Conservation (phyloP, 2,113 vertebrate genomes). For the Heterocephalus glaber region DNA sequence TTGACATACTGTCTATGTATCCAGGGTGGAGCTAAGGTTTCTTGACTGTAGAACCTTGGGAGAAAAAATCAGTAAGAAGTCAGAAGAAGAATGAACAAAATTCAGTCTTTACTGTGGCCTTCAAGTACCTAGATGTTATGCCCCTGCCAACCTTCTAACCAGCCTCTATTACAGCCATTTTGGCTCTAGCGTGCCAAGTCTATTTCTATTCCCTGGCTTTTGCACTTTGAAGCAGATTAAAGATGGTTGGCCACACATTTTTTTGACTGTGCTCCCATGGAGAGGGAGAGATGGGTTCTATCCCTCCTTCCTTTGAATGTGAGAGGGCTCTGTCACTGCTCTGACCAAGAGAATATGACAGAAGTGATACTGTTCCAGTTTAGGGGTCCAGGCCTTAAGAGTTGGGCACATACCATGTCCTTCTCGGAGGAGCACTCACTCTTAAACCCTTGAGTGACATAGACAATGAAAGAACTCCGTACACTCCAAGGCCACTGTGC, state of each 20-base stretch:
- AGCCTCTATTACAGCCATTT: neutral
- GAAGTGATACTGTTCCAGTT: neutral
- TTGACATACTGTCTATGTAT: slow-evolving; percentile 41
- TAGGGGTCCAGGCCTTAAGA: neutral
- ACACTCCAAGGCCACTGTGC: neutral
- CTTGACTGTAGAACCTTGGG: neutral
- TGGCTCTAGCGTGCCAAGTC: neutral
- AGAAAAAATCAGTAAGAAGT: neutral
- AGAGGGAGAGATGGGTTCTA: neutral
- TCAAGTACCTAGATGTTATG: neutral
- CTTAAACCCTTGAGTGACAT: neutral
- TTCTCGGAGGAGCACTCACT: neutral
- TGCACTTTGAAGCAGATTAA: slow-evolving; percentile 25
- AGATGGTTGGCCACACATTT: neutral
- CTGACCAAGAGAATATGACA: neutral
- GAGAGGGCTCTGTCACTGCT: neutral
- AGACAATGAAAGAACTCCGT: neutral
- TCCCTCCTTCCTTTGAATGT: neutral
- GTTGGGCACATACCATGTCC: neutral
- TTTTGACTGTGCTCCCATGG: neutral
- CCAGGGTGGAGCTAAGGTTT: neutral
- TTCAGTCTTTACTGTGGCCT: neutral
- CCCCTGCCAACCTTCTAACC: neutral
- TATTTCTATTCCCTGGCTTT: neutral
- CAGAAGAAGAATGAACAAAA: slow-evolving; percentile 22